Evolutionary conservation across 2,888 invertebrate species (phyloP), one percentile per base, ranked within the genome.

Genomic region (Caenorhabditis japonica): DNA sequence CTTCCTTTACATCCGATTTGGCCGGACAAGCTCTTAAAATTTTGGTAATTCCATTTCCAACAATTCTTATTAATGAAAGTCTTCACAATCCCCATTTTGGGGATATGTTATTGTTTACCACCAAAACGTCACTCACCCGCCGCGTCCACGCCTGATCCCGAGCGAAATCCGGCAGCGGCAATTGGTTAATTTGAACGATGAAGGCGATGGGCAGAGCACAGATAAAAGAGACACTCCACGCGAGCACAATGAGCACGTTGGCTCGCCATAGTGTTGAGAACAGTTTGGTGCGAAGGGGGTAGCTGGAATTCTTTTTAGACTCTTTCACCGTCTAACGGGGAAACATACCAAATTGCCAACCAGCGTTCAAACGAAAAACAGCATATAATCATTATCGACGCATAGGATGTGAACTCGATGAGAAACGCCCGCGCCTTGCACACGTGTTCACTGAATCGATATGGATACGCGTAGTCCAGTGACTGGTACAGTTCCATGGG

Each of bases 281-380:
- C 12, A 80, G 59, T 64, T 87, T 83, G 4, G 80, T 76, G 27
- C 77, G 73, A 1, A 86, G 74, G 4, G 86, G 86, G 61, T 84
- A 85, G 53, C 85, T 85, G 59, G 52, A 81, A 44, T 15, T 34
- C 41, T 38, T 4, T 38, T 17, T 8, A 8, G 17, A 15, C n/a
- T 23, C 13, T 36, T 13, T 38, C 19, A n/a, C 19, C 39, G 21
- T n/a, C n/a, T n/a, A 38, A n/a, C 30, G 21, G 7, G 4, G 2
- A 13, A 17, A 58, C 71, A 59, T 52, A 83, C 83, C 86, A 87
- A 51, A 86, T 85, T 10, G 85, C 87, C 15, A 85, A 64, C 84
- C 85, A 87, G 30, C 87, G 72, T 47, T 87, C 87, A n/a, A 87
- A 76, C 4, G 87, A 87, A 66, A 87, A 87, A 56, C 81, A 81